Percentiles rank a stretch among this genome's conserved stretches.
Conservation (phyloP, 2,797 vertebrate genomes). For the Rousettus madagascariensis region DNA sequence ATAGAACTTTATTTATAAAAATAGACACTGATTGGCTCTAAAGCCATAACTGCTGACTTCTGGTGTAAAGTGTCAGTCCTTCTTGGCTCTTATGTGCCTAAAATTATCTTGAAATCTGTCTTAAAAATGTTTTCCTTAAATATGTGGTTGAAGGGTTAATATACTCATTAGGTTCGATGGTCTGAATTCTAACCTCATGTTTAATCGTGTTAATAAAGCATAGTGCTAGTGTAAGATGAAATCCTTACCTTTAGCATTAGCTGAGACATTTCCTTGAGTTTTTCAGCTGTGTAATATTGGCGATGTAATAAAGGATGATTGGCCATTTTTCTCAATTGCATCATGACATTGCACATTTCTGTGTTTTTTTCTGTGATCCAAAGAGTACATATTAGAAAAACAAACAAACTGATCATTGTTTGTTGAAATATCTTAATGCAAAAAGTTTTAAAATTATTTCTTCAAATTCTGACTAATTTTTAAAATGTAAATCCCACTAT, state of each 20-base stretch:
- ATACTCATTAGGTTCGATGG: background rate
- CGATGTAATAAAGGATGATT: slow-evolving; percentile 97
- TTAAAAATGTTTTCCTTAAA: slow-evolving; percentile 22
- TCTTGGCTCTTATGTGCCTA: background rate
- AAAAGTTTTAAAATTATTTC: slow-evolving; percentile 34
- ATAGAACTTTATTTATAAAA: background rate
- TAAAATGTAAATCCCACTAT: background rate
- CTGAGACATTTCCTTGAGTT: slow-evolving; percentile 92
- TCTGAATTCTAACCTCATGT: background rate
- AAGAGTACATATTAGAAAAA: slow-evolving; percentile 42
- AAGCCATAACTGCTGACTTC: background rate
- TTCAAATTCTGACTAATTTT: background rate
- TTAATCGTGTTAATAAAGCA: background rate
- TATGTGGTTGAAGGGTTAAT: background rate
- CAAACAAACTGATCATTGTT: background rate
- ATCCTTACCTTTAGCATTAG: slow-evolving; percentile 95
- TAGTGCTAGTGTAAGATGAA: background rate
- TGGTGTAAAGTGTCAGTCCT: background rate
- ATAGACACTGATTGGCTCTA: background rate
- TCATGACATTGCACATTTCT: slow-evolving; percentile 94
- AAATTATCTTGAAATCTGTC: background rate
- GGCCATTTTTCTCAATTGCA: slow-evolving; percentile 99
- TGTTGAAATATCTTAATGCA: slow-evolving; percentile 5
- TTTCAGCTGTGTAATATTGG: slow-evolving; percentile 94
- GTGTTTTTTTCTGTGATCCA: slow-evolving; percentile 88